Evolutionary conservation across 2,113 vertebrate genomes (phyloP), one percentile per base, ranked within the genome.

Genomic region (Pleuronectes platessa): DNA sequence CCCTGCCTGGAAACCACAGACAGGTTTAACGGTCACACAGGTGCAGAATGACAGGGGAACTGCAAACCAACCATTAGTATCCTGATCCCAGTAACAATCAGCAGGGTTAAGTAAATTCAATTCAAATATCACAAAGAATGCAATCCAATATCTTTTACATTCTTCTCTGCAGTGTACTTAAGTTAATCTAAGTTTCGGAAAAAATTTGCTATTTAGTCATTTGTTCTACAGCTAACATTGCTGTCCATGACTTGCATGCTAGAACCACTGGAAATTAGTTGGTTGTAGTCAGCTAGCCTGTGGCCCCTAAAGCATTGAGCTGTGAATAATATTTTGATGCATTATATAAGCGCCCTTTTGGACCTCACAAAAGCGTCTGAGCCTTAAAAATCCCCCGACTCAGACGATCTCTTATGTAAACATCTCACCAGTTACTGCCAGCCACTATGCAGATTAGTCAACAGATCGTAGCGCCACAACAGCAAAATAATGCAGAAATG

Each of bases 281-380:
- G 20, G 4, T 21, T 18, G 54, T 35, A 26, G 18, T 69, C 74
- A 64, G 66, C 21, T 51, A 53, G 77, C 45, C 62, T 1, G 12
- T 21, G 40, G 83, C 45, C 18, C 73, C 53, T 58, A 26, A 47
- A 47, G 72, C 81, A 74, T 11, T 59, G 81, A 79, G 79, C 76
- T 85, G 84, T 71, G 68, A 84, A 17, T 82, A 86, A 86, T 55
- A 26, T 79, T 81, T 59, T 76, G 61, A 82, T 82, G 77, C 51
- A 74, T 92, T 90, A 87, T 42, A 35, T 87, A 91, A 89, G 54
- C 27, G 10, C n/a, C 55, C 67, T 42, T 78, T 82, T 79, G 71
- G 76, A 71, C 68, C 60, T 80, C 58, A 40, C 65, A 21, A 74
- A 31, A 71, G 20, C 24, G 64, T 21, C 83, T 9, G 68, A 77